Evolutionary conservation across 1,140 invertebrate genomes (phyloP).

Genomic region (Bombus soroeensis): DNA sequence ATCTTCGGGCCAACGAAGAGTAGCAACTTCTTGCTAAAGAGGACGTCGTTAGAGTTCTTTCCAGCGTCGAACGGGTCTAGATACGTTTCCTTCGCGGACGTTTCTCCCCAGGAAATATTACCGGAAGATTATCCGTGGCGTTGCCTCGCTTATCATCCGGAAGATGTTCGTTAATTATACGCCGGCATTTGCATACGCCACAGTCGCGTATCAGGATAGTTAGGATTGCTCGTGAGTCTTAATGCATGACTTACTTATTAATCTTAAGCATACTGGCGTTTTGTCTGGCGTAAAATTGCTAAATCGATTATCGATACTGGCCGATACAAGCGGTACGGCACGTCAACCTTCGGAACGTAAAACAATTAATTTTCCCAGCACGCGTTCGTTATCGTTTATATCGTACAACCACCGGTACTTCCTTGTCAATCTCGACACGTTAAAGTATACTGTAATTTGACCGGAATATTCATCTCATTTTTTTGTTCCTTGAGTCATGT

Average conservation of each 20-base stretch:
- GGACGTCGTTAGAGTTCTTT: slow-evolving; percentile 59
- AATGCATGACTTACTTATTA: slow-evolving; percentile 29
- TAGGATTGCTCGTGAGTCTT: background rate
- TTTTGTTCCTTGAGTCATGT: background rate
- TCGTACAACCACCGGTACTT: background rate
- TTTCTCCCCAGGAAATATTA: slow-evolving; percentile 10
- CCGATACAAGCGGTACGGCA: background rate
- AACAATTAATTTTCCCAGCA: slow-evolving; percentile 31
- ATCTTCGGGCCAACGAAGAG: slow-evolving; percentile 56
- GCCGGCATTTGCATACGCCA: slow-evolving; percentile 33
- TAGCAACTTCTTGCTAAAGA: slow-evolving; percentile 66
- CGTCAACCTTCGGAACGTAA: background rate
- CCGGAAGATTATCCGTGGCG: slow-evolving; percentile 7
- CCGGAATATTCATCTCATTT: background rate
- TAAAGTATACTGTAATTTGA: background rate
- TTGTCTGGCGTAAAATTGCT: slow-evolving; percentile 16
- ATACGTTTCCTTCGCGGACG: slow-evolving; percentile 3
- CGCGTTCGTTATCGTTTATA: background rate
- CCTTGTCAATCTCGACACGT: background rate
- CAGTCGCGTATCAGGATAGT: background rate
- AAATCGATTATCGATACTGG: slow-evolving; percentile 37
- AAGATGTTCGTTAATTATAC: slow-evolving; percentile 45
- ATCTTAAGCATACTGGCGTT: background rate
- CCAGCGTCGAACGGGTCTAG: slow-evolving; percentile 8
- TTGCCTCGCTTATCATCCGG: slow-evolving; percentile 32